Conservation (phyloP, 2,797 vertebrate species). For the Periophthalmus magnuspinnatus region DNA sequence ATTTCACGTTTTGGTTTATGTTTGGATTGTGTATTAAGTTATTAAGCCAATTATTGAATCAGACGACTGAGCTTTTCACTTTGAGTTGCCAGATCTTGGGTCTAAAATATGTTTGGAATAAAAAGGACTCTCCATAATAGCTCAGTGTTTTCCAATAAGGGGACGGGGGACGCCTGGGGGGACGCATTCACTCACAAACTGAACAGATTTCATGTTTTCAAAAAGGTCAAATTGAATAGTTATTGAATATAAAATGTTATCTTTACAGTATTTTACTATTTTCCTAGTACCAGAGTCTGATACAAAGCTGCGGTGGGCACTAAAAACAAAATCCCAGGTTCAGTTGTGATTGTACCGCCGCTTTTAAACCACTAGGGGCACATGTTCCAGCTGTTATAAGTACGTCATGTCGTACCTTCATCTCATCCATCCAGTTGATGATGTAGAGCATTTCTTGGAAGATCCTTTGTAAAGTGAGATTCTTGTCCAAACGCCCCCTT, state of each 20-base stretch:
- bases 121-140: too few relatives aligned
- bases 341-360: background rate
- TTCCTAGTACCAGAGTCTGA: too few relatives aligned
- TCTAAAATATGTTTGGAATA: background rate
- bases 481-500: slow-evolving; percentile 87
- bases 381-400: background rate
- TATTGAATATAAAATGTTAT: background rate
- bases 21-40: background rate
- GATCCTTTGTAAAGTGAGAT: slow-evolving; percentile 89
- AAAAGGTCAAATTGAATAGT: background rate
- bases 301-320: too few relatives aligned
- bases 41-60: background rate
- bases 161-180: too few relatives aligned
- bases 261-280: too few relatives aligned
- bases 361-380: background rate
- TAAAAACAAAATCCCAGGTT: background rate
- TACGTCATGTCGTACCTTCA: slow-evolving; percentile 81
- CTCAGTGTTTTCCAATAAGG: too few relatives aligned
- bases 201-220: background rate
- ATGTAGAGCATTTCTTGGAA: slow-evolving; percentile 98
- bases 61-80: background rate
- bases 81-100: background rate
- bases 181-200: background rate
- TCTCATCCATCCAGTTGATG: slow-evolving; percentile 96
- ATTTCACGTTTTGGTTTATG: background rate